Conservation (phyloP, 2,888 invertebrate species). For the Eugnorisma glareosa region DNA sequence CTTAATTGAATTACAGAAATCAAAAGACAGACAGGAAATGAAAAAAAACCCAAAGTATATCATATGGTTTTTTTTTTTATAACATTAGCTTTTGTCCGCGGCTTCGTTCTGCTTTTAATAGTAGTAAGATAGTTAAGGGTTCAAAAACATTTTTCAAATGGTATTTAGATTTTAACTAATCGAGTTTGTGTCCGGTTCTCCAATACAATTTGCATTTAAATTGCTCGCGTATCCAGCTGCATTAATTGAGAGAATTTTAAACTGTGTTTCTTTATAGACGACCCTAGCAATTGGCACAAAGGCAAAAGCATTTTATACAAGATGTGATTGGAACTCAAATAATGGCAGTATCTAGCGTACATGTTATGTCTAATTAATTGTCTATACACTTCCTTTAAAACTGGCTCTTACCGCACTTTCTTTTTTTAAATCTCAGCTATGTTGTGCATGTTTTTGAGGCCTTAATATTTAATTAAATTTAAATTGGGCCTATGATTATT, state of each 20-base stretch:
- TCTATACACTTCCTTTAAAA: not conserved
- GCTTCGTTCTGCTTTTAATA: not conserved
- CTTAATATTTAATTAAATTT: not conserved
- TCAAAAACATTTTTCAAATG: not conserved
- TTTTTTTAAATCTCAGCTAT: not conserved
- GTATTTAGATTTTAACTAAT: constrained; percentile 10
- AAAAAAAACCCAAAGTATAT: no score
- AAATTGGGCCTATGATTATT: no score
- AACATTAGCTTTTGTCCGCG: no score
- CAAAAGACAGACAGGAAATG: no score
- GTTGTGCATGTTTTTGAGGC: not conserved
- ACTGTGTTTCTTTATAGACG: constrained; percentile 1
- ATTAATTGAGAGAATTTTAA: constrained; percentile 34
- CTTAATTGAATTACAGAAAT: no score
- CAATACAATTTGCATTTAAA: constrained; percentile 52
- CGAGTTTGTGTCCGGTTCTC: constrained; percentile 14
- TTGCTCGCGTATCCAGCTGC: constrained; percentile 39
- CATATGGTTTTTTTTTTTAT: no score
- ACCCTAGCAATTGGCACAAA: not conserved
- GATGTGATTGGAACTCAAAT: not conserved
- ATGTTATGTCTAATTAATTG: not conserved
- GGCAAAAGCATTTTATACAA: not conserved
- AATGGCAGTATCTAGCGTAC: not conserved
- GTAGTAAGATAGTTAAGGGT: not conserved
- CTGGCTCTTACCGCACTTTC: not conserved